Conservation (phyloP, 2,888 invertebrate genomes). For the Drosophila robusta region DNA sequence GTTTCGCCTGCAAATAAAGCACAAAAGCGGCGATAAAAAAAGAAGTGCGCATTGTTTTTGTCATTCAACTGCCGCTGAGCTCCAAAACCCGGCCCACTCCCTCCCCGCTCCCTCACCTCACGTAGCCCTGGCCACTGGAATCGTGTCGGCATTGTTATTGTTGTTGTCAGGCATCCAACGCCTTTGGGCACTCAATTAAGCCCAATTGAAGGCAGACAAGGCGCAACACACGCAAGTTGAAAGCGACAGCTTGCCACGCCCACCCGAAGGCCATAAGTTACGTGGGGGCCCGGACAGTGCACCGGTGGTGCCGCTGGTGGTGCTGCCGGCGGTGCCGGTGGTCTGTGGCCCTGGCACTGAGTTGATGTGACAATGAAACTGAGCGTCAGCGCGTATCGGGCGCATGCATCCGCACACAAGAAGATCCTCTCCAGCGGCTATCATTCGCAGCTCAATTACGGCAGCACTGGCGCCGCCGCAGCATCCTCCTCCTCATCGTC, state of each 20-base stretch:
- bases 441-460: constrained; percentile 91
- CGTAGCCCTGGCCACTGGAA: not conserved
- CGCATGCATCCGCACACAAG: constrained; percentile 95
- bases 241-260: constrained; percentile 45
- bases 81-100: not conserved
- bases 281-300: not conserved
- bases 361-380: constrained; percentile 89
- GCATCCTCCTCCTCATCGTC: constrained; percentile 86
- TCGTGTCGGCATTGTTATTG: constrained; percentile 47
- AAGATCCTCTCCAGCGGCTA: constrained; percentile 93
- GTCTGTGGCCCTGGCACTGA: constrained; percentile 34
- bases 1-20: constrained; percentile 7
- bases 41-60: constrained; percentile 69
- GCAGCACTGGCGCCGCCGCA: constrained; percentile 89
- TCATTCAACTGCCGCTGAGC: constrained; percentile 39
- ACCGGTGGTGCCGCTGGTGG: constrained; percentile 17
- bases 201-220: constrained; percentile 57
- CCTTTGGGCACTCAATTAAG: constrained; percentile 77
- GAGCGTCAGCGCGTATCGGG: constrained; percentile 94
- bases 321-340: not conserved
- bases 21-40: constrained; percentile 60
- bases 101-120: not conserved
- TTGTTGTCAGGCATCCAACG: constrained; percentile 40
- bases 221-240: constrained; percentile 43
- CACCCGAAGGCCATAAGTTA: constrained; percentile 1